Evolutionary conservation across 2,113 vertebrate genomes (phyloP).

Genomic region (Pica pica): DNA sequence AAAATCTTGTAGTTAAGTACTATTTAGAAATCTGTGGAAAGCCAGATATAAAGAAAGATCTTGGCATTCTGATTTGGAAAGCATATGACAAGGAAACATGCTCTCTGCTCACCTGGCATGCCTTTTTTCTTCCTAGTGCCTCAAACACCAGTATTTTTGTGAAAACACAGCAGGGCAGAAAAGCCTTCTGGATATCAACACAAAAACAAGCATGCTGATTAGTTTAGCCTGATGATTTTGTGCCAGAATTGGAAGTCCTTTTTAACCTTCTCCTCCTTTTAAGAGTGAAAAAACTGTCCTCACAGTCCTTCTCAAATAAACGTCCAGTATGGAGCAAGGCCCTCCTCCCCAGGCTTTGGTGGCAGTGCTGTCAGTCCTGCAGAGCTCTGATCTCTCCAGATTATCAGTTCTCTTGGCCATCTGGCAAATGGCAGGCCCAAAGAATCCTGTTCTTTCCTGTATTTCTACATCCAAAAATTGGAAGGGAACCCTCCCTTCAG

Average conservation of each 20-base stretch:
- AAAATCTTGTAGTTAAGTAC: neutral
- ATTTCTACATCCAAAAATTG: neutral
- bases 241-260: neutral
- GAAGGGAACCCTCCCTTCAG: neutral
- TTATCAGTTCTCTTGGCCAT: neutral
- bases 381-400: neutral
- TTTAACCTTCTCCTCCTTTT: neutral
- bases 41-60: neutral
- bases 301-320: neutral
- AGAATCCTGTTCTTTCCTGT: neutral
- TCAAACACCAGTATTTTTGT: neutral
- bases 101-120: neutral
- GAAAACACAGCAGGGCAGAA: neutral
- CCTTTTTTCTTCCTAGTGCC: neutral
- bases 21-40: neutral
- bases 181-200: neutral
- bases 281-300: neutral
- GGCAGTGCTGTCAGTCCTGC: rapidly evolving
- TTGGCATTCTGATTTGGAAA: neutral
- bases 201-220: neutral
- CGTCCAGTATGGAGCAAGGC: neutral
- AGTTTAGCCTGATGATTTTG: neutral
- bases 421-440: neutral
- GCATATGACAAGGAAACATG: neutral
- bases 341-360: neutral